Base-by-base conservation (phyloP, 2,888 invertebrate species). In the Xestia c-nigrum region DNA sequence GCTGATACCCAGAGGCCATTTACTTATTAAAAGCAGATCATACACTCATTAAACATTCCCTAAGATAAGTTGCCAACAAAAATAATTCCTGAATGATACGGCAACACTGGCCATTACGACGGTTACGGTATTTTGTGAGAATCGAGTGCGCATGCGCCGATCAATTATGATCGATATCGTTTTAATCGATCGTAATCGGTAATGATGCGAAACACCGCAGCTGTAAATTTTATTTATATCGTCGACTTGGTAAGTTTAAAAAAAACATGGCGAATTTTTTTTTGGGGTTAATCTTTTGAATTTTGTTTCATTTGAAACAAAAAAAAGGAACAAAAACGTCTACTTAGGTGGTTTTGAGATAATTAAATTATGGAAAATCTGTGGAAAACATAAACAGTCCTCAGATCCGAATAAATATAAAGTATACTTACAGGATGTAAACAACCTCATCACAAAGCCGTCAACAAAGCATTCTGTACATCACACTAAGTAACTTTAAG, bases 111-210 rank as follows among this genome's bases (percentile, higher is more conserved):
- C 78, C 84, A 81, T 79, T 84, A 85, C 76, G 50, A 43, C 67
- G 68, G 85, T 76, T 86, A 87, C 87, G 88, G 87, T 86, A 85
- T 86, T 88, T 86, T 85, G 86, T 78, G 87, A 85, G 83, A 84
- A 85, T 83, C 84, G 86, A 68, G 92, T 93, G 94, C 94, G 94
- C 95, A 94, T 91, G 91, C 93, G 92, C 92, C 81, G 86, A 87
- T 93, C 95, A 93, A 95, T 96, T 95, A 94, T 90, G 89, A 93
- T 92, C 90, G 90, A 91, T 93, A 94, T 94, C 94, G 93, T 93
- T 95, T 94, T 91, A 90, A 92, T 91, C 91, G 94, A 94, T 95
- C 91, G 91, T 93, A 94, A 95, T 96, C 95, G 93, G 91, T 94
- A 95, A 95, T 94, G 91, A 91, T 90, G 93, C 93, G 93, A 92